Evolutionary conservation across 2,113 vertebrate species (phyloP).

Genomic region (Ptilonorhynchus violaceus): DNA sequence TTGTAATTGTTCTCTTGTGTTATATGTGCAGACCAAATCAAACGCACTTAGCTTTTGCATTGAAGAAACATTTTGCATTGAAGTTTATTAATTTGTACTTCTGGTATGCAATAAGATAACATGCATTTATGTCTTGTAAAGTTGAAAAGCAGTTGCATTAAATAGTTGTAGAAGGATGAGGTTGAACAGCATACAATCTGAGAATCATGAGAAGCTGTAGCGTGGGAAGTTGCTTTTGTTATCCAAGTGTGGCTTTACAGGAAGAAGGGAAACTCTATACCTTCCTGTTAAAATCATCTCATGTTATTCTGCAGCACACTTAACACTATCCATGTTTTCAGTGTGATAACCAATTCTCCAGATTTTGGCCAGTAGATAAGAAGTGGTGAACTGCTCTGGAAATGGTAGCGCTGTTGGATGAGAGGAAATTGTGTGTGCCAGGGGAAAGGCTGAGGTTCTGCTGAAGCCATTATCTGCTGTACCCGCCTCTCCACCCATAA

Average conservation of each 20-base stretch:
- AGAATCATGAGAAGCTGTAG: not conserved
- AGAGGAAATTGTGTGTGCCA: not conserved
- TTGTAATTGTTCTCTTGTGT: not conserved
- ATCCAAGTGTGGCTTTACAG: not conserved
- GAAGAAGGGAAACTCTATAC: not conserved
- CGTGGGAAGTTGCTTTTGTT: not conserved
- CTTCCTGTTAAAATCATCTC: not conserved
- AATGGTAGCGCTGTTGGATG: not conserved
- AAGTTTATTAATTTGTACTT: not conserved
- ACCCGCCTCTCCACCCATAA: not conserved
- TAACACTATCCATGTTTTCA: not conserved
- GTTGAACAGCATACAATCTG: not conserved
- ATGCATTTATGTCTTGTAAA: not conserved
- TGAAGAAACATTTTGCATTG: not conserved
- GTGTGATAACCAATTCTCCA: not conserved
- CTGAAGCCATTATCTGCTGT: not conserved
- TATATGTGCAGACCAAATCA: not conserved
- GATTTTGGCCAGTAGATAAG: not conserved
- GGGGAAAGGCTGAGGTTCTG: not conserved
- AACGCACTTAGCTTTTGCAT: not conserved
- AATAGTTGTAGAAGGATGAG: not conserved
- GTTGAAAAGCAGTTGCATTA: not conserved
- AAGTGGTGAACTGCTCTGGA: not conserved
- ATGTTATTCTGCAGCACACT: not conserved
- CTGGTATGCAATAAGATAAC: not conserved